These are phyloP conservation scores for Epistrophe eligans DNA, from an alignment of 2,888 invertebrate species.

Conservation along the genomic window DNA sequence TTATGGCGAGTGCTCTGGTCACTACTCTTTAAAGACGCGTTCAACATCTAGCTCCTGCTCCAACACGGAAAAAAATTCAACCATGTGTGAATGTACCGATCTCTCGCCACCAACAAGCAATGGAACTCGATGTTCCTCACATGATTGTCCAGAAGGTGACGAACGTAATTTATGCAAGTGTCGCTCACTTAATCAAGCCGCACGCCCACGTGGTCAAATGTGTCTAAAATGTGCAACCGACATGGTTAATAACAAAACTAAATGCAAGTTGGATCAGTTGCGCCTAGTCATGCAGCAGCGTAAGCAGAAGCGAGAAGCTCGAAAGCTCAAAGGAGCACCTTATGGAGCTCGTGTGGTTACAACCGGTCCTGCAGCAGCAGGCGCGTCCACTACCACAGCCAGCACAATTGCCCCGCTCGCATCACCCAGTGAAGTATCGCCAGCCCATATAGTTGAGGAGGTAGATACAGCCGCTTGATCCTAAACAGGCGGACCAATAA, in stretches of 20 bases:
- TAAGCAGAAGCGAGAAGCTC: slow-evolving; percentile 92
- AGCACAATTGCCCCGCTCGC: slow-evolving; percentile 77
- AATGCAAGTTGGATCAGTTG: slow-evolving; percentile 94
- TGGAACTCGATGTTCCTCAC: slow-evolving; percentile 64
- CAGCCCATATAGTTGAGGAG: slow-evolving; percentile 83
- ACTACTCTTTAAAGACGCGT: slow-evolving; percentile 74
- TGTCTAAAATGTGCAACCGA: slow-evolving; percentile 85
- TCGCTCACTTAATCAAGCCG: slow-evolving; percentile 78
- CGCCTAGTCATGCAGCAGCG: slow-evolving; percentile 96
- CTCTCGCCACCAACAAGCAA: slow-evolving; percentile 75
- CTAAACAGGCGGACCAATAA: slow-evolving; percentile 14
- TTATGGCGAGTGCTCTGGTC: slow-evolving; percentile 84
- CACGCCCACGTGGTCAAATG: slow-evolving; percentile 79
- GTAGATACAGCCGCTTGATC: slow-evolving; percentile 83
- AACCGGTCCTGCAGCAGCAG: slow-evolving; percentile 53
- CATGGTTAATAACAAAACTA: slow-evolving; percentile 90
- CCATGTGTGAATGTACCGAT: slow-evolving; percentile 79
- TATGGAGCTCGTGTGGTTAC: slow-evolving; percentile 84
- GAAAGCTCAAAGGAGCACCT: slow-evolving; percentile 88
- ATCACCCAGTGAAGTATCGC: slow-evolving; percentile 81
- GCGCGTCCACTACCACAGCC: slow-evolving; percentile 68
- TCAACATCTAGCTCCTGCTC: slow-evolving; percentile 75
- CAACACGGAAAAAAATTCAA: slow-evolving; percentile 63
- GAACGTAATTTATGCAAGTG: slow-evolving; percentile 80
- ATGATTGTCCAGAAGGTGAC: slow-evolving; percentile 59